Evolutionary conservation across 2,113 vertebrate genomes (phyloP), one percentile per base, ranked within the genome.

Genomic region (Burhinus oedicnemus): DNA sequence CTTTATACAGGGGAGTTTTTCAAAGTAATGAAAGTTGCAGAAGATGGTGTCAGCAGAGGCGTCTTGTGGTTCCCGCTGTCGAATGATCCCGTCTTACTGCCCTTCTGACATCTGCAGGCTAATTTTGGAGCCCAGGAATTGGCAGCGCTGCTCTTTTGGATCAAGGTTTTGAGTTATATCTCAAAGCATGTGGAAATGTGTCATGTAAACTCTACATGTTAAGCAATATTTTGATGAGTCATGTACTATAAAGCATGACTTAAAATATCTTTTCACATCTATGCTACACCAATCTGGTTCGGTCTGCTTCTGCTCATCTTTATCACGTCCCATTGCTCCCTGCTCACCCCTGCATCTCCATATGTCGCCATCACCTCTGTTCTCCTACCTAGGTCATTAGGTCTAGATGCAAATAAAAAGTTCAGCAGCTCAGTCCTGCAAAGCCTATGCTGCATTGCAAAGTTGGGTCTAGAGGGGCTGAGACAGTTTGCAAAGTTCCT

Each of bases 261-360:
- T 90, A 85, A 96, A 96, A 90, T 96, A 91, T 60, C 74, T 76
- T 93, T 83, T 94, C 62, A 91, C 80, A 54, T 93, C 36, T 80
- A 72, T 10, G 12, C 29, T 47, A 27, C 23, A 65, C 20, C 40
- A 76, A 2, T 36, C 69, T 87, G 70, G 9, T 60, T 94, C 66
- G 61, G 19, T 57, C 49, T 95, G 51, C 30, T 72, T 85, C 40
- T 94, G 51, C 49, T 96, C 13, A 32, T 91, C 36, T 79, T 64
- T 20, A 58, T 54, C 68, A 12, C 14, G 3, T 81, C 58, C 51
- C 45, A 26, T 70, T n/a, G 30, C 64, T 89, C 68, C 32, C 64
- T 45, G 40, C 74, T 94, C 81, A 90, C 60, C 74, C 40, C 19
- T 87, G 18, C 26, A 17, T 83, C 32, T 79, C 69, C 49, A 4